phyloP scores from a whole-genome alignment of 1,140 invertebrate genomes.

The Drosophila aff. region DNA sequence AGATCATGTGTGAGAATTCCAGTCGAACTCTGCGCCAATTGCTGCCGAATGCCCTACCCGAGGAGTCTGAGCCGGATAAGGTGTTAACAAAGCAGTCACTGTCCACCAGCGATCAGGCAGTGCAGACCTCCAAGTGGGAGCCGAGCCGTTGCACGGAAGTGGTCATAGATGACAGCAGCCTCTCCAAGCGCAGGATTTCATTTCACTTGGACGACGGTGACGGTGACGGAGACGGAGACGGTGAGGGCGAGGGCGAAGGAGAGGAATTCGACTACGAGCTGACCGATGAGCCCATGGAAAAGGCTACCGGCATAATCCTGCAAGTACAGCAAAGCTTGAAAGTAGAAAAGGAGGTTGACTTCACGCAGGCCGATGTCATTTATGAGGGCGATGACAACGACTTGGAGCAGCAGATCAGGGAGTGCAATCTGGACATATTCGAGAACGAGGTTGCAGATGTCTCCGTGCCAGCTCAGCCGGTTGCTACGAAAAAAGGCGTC shows the following conservation, averaged over 20 bases:
- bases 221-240: not conserved
- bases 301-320: conserved; percentile 44
- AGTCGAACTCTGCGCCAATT: conserved; percentile 72
- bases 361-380: conserved; percentile 35
- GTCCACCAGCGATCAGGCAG: conserved; percentile 36
- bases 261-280: conserved; percentile 67
- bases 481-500: conserved; percentile 51
- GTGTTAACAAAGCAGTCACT: conserved; percentile 6
- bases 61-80: conserved; percentile 39
- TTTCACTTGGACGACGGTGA: conserved; percentile 7
- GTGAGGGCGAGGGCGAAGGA: conserved; percentile 38
- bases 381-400: conserved; percentile 32
- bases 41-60: conserved; percentile 67
- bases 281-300: conserved; percentile 42
- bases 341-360: conserved; percentile 55
- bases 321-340: conserved; percentile 55
- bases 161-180: conserved; percentile 19
- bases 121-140: conserved; percentile 40
- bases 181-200: conserved; percentile 13
- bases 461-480: conserved; percentile 8
- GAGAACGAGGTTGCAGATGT: conserved; percentile 49
- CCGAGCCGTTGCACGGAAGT: conserved; percentile 16
- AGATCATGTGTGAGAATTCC: conserved; percentile 80
- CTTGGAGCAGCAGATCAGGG: conserved; percentile 20
- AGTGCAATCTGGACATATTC: conserved; percentile 45